Conservation (phyloP, 2,113 vertebrate species). For the Nicator chloris region DNA sequence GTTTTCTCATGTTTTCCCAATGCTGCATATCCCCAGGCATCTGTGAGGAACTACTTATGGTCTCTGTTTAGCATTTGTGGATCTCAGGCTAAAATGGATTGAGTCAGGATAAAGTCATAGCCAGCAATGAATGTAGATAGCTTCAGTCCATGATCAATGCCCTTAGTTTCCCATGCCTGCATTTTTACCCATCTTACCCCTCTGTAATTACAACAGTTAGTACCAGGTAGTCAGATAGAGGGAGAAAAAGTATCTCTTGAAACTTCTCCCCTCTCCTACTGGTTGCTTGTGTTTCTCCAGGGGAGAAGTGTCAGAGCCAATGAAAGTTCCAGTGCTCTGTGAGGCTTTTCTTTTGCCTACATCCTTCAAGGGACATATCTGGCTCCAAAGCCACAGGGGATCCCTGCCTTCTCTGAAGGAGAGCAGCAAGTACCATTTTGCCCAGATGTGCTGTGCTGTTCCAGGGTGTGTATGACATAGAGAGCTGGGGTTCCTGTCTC, state of each 20-base stretch:
- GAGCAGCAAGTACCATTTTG: background rate
- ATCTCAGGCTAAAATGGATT: background rate
- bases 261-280: background rate
- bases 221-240: background rate
- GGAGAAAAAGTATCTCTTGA: background rate
- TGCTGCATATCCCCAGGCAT: background rate
- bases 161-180: background rate
- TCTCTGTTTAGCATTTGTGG: background rate
- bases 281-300: background rate
- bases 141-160: background rate
- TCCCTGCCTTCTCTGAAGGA: background rate
- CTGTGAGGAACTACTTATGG: background rate
- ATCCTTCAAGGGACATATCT: background rate
- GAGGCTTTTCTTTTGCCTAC: background rate
- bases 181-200: background rate
- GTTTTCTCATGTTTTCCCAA: background rate
- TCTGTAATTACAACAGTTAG: background rate
- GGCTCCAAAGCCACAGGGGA: background rate
- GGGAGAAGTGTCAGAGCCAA: background rate
- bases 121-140: background rate
- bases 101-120: background rate
- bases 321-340: accelerated
- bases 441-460: background rate
- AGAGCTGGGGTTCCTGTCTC: background rate
- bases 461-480: background rate